Conservation (phyloP, 2,888 invertebrate species). For the Synanthedon formicaeformis region DNA sequence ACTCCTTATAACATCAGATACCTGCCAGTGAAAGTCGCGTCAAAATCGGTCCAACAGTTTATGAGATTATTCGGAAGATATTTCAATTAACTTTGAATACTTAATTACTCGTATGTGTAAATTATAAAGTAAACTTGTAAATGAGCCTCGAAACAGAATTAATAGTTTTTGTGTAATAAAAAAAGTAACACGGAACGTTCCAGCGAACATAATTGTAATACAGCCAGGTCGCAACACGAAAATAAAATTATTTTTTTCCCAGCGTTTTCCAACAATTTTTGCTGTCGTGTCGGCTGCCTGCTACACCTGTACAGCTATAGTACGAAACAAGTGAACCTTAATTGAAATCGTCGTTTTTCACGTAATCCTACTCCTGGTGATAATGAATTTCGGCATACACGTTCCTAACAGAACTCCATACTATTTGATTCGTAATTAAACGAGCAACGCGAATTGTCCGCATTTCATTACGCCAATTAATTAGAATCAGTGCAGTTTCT, state of each 20-base stretch:
- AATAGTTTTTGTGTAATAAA: too few relatives aligned
- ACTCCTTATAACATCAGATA: too few relatives aligned
- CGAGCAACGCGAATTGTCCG: neutral
- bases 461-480: neutral
- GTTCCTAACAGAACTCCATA: neutral
- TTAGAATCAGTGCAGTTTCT: neutral
- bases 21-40: too few relatives aligned
- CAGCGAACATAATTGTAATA: too few relatives aligned
- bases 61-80: too few relatives aligned
- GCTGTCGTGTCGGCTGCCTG: conserved; percentile 35
- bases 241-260: conserved; percentile 33
- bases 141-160: too few relatives aligned
- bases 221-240: conserved; percentile 33
- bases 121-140: too few relatives aligned
- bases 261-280: conserved; percentile 38
- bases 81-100: too few relatives aligned
- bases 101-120: too few relatives aligned
- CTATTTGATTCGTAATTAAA: neutral
- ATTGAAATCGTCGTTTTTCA: conserved; percentile 58
- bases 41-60: too few relatives aligned
- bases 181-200: too few relatives aligned
- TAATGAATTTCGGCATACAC: conserved; percentile 17
- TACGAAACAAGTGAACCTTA: conserved; percentile 51
- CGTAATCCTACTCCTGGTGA: conserved; percentile 29
- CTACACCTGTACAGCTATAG: conserved; percentile 22